phyloP scores from a whole-genome alignment of 2,888 invertebrate genomes.

The Cyclophora albipunctata region DNA sequence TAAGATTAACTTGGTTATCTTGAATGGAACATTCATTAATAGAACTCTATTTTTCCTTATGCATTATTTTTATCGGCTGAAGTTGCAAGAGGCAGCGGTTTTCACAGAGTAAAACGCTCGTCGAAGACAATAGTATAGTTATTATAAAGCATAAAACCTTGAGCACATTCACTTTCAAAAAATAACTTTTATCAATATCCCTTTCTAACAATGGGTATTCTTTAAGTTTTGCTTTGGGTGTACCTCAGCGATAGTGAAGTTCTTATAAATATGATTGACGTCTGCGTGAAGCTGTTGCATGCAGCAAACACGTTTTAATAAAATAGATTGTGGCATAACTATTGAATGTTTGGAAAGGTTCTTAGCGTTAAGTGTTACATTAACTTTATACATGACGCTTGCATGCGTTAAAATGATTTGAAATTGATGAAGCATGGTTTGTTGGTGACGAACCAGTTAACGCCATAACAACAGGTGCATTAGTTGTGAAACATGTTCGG shows the following conservation, averaged over 20 bases:
- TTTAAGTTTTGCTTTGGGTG: no score
- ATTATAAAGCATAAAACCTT: constrained; percentile 10
- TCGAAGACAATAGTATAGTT: constrained; percentile 11
- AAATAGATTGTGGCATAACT: no score
- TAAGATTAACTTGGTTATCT: constrained; percentile 4
- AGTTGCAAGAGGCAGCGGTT: no score
- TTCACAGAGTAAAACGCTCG: no score
- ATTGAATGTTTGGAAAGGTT: no score
- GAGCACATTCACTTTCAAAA: constrained; percentile 20
- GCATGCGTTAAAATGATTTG: constrained; percentile 3
- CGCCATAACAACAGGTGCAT: constrained; percentile 47
- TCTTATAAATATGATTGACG: no score
- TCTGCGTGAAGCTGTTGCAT: no score
- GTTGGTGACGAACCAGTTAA: constrained; percentile 46
- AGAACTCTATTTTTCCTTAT: background rate
- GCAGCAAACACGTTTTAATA: no score
- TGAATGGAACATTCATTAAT: background rate
- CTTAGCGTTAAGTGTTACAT: no score
- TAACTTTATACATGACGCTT: background rate
- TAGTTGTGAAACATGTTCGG: constrained; percentile 54
- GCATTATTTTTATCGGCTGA: no score
- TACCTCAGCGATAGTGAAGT: no score
- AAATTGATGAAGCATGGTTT: background rate
- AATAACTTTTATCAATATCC: constrained; percentile 11
- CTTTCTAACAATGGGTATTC: no score